These are phyloP conservation scores for Falcunculus frontatus DNA, from an alignment of 2,113 vertebrate genomes.

Conservation along the genomic window DNA sequence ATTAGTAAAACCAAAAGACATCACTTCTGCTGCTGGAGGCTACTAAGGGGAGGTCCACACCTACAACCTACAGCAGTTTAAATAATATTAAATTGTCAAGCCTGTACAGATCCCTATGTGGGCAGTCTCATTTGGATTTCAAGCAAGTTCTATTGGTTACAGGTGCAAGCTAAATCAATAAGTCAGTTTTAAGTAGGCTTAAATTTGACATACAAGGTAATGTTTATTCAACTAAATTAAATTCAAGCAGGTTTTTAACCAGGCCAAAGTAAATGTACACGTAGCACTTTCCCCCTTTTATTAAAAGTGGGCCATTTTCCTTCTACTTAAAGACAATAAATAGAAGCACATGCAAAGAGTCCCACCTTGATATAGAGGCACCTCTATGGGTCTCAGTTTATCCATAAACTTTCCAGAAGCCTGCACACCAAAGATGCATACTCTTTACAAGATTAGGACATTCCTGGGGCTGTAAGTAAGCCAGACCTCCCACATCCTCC, in stretches of 20 bases:
- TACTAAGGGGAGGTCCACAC: background rate
- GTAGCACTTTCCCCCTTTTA: background rate
- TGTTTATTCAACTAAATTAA: slow-evolving; percentile 11
- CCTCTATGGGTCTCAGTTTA: background rate
- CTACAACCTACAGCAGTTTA: background rate
- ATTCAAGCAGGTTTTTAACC: background rate
- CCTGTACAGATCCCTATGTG: background rate
- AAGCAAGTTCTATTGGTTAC: background rate
- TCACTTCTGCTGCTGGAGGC: background rate
- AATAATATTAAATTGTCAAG: background rate
- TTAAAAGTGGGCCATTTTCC: background rate
- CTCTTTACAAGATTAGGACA: background rate
- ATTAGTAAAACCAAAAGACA: background rate
- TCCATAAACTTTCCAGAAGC: background rate
- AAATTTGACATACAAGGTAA: background rate
- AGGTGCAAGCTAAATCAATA: background rate
- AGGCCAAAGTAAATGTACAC: background rate
- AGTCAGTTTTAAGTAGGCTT: background rate
- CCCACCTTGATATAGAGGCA: background rate
- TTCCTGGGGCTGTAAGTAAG: background rate
- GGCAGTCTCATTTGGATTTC: background rate
- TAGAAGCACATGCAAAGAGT: background rate
- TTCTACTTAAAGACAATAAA: background rate
- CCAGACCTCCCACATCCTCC: background rate
- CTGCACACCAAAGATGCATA: background rate